Percentiles rank a stretch among this genome's conserved stretches.
phyloP scores from a whole-genome alignment of 1,140 invertebrate genomes.

The Nephotettix cincticeps region DNA sequence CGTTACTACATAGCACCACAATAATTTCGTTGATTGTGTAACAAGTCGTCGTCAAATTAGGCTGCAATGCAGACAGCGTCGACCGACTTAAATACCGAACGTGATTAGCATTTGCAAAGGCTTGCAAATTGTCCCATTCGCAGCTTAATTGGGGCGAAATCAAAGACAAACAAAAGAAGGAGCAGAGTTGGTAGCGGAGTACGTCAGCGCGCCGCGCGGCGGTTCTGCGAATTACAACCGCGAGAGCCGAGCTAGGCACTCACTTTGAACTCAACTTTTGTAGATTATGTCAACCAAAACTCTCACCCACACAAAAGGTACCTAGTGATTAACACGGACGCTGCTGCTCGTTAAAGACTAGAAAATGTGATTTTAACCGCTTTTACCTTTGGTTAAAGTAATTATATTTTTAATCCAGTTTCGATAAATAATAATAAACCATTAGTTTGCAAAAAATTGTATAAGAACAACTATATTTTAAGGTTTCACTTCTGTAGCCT shows the following conservation, averaged over 20 bases:
- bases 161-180: conserved; percentile 22
- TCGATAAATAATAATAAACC: too few relatives aligned
- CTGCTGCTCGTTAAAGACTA: too few relatives aligned
- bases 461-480: too few relatives aligned
- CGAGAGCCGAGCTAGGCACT: background rate
- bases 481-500: too few relatives aligned
- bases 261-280: conserved; percentile 2
- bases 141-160: conserved; percentile 18
- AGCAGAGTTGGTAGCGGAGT: background rate
- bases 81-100: background rate
- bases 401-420: too few relatives aligned
- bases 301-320: too few relatives aligned
- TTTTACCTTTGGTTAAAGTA: too few relatives aligned
- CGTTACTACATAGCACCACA: too few relatives aligned
- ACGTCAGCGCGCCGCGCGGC: background rate
- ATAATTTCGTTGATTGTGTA: conserved; percentile 4
- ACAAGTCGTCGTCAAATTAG: conserved; percentile 7
- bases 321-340: too few relatives aligned
- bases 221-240: background rate
- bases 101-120: conserved; percentile 14
- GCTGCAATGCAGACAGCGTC: background rate
- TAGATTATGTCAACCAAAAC: background rate
- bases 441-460: too few relatives aligned
- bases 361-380: too few relatives aligned
- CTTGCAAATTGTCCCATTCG: conserved; percentile 12